Conservation (phyloP, 2,113 vertebrate species). For the Prietella phreatophila region DNA sequence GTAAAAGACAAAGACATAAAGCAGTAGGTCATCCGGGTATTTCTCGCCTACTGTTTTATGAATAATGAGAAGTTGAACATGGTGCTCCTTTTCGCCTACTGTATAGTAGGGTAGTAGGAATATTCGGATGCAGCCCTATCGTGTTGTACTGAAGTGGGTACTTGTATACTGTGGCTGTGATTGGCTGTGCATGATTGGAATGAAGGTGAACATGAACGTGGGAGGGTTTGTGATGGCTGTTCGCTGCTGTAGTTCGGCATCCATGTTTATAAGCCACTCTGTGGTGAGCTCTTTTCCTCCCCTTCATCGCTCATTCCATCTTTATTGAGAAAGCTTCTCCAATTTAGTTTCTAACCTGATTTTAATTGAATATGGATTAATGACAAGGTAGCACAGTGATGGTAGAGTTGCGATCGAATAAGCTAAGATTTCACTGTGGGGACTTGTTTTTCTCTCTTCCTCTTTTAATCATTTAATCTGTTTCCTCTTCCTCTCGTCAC, state of each 20-base stretch:
- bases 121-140: no score
- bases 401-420: constrained; percentile 3
- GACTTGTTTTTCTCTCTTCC: not conserved
- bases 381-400: not conserved
- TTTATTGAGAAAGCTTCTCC: not conserved
- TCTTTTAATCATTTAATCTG: not conserved
- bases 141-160: not conserved
- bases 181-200: no score
- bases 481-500: not conserved
- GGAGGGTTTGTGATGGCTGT: no score
- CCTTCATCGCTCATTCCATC: no score
- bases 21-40: no score
- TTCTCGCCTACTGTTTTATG: no score
- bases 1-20: not conserved
- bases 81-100: no score
- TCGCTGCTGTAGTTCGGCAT: no score
- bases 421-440: not conserved
- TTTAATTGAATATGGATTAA: constrained; percentile 44
- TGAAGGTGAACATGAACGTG: not conserved
- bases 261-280: no score
- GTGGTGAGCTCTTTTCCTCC: not conserved
- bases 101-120: no score
- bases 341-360: constrained; percentile 18
- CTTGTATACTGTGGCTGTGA: not conserved
- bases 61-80: no score